Evolutionary conservation across 2,797 vertebrate genomes (phyloP), one percentile per base, ranked within the genome.

Genomic region (Pseudotriccus pelzelni): DNA sequence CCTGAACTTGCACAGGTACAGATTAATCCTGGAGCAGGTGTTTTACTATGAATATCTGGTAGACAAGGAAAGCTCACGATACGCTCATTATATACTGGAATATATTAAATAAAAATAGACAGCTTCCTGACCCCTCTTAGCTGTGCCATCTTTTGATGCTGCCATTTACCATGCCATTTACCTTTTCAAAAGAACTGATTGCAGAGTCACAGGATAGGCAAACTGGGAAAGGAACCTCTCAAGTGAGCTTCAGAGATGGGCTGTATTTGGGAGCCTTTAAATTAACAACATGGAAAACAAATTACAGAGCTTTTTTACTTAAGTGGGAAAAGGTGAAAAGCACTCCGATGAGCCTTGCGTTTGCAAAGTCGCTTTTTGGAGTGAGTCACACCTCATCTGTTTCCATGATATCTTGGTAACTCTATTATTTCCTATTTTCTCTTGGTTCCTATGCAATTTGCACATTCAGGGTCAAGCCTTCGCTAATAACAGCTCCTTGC

Each of bases 341-440:
- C 0, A 0, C 44, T 75, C 30, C 0, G 6, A 24, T 72, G 19
- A 66, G 50, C 16, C 25, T 50, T 36, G 10, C 10, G 10, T 85
- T 87, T 77, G 32, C 25, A 49, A 89, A 96, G 73, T 84, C 66
- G 37, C 30, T 92, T 96, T 95, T 56, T 49, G n/a, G n/a, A 86
- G 62, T 49, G 56, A 63, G 63, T 93, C 32, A 28, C 41, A 84
- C 34, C 82, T 76, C 28, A 73, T 19, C 28, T 79, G 16, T 87
- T 81, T 67, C 59, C 78, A 10, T 39, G 76, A 64, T 67, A n/a
- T 22, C 43, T 83, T 80, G 56, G 82, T 93, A 91, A 84, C 92
- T 90, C 75, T 87, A 85, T 93, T 93, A 87, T 81, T 94, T 87
- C 20, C 0, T 67, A 37, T 94, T 95, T 96, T 91, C 73, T 89